Evolutionary conservation across 2,113 vertebrate species (phyloP).

Genomic region (Progne subis): DNA sequence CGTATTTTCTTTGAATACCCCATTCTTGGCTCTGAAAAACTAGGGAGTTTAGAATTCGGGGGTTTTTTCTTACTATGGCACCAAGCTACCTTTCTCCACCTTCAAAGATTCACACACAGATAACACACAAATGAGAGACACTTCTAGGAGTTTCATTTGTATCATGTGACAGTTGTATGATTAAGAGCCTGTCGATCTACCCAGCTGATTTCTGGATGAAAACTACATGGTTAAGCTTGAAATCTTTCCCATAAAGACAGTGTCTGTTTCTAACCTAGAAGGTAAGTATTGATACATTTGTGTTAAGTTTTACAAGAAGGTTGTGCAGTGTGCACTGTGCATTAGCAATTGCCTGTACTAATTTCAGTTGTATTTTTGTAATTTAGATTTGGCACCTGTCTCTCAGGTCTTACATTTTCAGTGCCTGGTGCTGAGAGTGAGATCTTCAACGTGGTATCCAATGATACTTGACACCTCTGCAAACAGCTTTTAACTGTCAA

Average conservation of each 20-base stretch:
- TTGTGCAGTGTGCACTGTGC: not conserved
- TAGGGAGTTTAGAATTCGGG: slow-evolving; percentile 8
- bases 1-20: slow-evolving; percentile 43
- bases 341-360: slow-evolving; percentile 21
- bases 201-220: slow-evolving; percentile 26
- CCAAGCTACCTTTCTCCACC: not conserved
- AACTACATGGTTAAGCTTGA: slow-evolving; percentile 1
- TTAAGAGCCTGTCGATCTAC: not conserved
- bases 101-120: slow-evolving; percentile 43
- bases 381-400: slow-evolving; percentile 30
- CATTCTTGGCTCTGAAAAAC: slow-evolving; percentile 43
- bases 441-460: slow-evolving; percentile 10
- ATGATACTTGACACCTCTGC: slow-evolving; percentile 3
- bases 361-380: slow-evolving; percentile 32
- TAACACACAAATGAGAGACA: not conserved
- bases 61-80: not conserved
- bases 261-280: slow-evolving; percentile 40
- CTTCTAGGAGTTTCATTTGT: not conserved
- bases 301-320: not conserved
- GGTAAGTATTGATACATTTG: slow-evolving; percentile 33
- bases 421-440: slow-evolving; percentile 34
- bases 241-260: slow-evolving; percentile 4
- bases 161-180: not conserved
- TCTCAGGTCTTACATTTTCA: slow-evolving; percentile 57
- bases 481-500: slow-evolving; percentile 36